Conservation (phyloP, 2,113 vertebrate species). For the Equus quagga region DNA sequence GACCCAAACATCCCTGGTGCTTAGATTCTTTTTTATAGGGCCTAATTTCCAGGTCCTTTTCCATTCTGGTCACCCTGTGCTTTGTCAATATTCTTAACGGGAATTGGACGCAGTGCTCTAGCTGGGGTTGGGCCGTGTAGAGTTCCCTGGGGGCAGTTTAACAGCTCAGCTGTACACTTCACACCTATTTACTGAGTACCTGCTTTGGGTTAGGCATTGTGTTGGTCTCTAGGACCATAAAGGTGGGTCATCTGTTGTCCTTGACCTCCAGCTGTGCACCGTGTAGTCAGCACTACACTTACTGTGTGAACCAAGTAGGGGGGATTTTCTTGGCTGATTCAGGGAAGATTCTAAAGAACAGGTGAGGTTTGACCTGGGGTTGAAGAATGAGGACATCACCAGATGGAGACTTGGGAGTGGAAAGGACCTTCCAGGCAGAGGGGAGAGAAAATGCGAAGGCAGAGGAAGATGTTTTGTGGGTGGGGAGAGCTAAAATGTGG, state of each 20-base stretch:
- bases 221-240: not conserved
- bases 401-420: not conserved
- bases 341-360: not conserved
- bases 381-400: not conserved
- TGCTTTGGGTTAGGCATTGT: not conserved
- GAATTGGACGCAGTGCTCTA: not conserved
- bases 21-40: not conserved
- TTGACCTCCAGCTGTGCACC: not conserved
- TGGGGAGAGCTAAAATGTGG: not conserved
- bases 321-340: not conserved
- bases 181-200: not conserved
- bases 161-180: not conserved
- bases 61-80: not conserved
- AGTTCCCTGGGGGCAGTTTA: not conserved
- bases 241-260: not conserved
- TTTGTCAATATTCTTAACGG: not conserved
- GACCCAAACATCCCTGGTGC: not conserved
- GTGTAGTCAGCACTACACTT: not conserved
- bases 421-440: not conserved
- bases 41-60: not conserved
- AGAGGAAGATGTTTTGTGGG: not conserved
- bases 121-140: not conserved
- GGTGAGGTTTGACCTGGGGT: not conserved
- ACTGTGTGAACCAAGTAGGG: not conserved
- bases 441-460: not conserved